Conservation (phyloP, 2,888 invertebrate species). For the Strigamia maritima region DNA sequence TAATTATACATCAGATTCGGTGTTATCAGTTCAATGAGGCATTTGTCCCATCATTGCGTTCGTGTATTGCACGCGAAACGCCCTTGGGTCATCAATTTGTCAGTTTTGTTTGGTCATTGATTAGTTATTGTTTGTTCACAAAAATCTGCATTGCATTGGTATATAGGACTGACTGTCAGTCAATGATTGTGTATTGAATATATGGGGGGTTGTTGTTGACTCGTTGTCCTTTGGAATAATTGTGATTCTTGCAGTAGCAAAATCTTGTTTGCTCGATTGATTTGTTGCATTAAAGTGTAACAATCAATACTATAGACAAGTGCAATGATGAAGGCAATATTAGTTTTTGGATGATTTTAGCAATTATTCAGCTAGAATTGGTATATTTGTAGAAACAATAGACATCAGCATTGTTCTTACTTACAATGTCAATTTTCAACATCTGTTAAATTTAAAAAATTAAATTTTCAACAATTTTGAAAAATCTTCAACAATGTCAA, state of each 20-base stretch:
- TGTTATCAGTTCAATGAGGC: conserved; percentile 27
- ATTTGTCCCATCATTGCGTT: conserved; percentile 20
- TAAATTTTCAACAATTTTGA: no score
- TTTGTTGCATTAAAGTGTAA: not conserved
- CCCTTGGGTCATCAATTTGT: not conserved
- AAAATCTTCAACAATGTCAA: no score
- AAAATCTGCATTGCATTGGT: not conserved
- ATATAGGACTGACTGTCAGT: not conserved
- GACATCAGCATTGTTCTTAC: no score
- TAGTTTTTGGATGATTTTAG: no score
- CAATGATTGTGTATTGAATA: not conserved
- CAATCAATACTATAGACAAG: no score
- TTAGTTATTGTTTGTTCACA: not conserved
- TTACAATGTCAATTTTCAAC: no score
- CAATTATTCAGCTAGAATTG: no score
- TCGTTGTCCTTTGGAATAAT: not conserved
- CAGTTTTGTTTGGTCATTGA: conserved; percentile 1
- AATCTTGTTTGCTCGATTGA: not conserved
- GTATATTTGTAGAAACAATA: no score
- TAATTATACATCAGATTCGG: conserved; percentile 23
- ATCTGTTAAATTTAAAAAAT: no score
- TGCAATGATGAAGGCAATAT: no score
- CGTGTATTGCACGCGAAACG: not conserved
- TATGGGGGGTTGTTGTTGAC: not conserved
- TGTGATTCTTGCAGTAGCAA: not conserved